Base-by-base conservation (phyloP, 2,797 vertebrate genomes). In the Pipistrellus nathusii region DNA sequence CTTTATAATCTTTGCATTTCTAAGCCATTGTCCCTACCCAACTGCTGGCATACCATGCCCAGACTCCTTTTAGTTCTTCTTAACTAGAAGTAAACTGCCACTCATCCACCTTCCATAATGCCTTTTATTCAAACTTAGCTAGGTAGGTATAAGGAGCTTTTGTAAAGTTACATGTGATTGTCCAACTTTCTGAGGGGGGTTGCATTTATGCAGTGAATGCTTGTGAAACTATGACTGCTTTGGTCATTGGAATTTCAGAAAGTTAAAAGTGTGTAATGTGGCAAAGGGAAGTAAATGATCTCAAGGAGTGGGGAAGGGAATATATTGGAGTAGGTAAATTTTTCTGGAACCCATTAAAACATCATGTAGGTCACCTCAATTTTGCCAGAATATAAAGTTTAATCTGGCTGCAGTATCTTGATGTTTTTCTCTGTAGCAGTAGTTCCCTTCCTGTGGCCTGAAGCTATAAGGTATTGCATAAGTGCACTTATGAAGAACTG, bases 321-420 rank as follows among this genome's bases (percentile, higher is more conserved):
- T 88, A 72, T 82, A n/a, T 53, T 88, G 44, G 23, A 23, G 8
- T 6, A 87, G 51, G 48, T 69, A 82, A 81, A 64, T 57, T n/a
- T 93, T 94, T 23, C 46, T 94, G 27, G 17, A 64, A 85, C 6
- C 25, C 41, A 84, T 21, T 83, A 68, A 82, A 76, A 53, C 18
- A 25, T 23, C 1, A 64, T 57, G 6, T 64, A 72, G 53, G 27
- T 92, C 27, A 90, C 41, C 44, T 86, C 7, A 90, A 32, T 66
- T 96, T n/a, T 95, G 66, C 4, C 27, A 57, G 46, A 91, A 14
- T 88, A 76, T 64, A 55, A 62, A 76, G 20, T 87, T 91, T n/a
- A 12, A 84, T 81, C 7, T 85, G 38, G 59, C 27, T 94, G 14
- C 30, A 91, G 35, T 72, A 30, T 90, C 81, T 94, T 88, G 23